Conservation (phyloP, 2,888 invertebrate genomes). For the Eilema depressum region DNA sequence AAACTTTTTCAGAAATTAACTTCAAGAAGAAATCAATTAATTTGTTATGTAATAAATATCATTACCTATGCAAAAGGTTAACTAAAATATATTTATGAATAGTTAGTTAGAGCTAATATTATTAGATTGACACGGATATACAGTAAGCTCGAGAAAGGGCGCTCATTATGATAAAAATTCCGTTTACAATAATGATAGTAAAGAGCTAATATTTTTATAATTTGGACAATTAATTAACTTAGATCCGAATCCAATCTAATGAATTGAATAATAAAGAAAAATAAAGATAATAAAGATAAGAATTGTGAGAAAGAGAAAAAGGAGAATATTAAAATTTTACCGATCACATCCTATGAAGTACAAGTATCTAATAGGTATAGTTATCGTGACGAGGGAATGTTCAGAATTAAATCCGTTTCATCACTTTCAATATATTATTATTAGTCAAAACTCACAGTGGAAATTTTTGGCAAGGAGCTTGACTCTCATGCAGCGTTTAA, state of each 20-base stretch:
- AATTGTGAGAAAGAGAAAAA: neutral
- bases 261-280: neutral
- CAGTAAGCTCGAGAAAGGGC: too few species aligned
- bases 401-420: constrained; percentile 35
- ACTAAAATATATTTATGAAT: neutral
- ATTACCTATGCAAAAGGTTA: neutral
- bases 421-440: constrained; percentile 32
- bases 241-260: too few species aligned
- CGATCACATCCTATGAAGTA: neutral
- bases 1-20: too few species aligned
- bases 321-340: neutral
- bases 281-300: neutral
- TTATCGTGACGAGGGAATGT: constrained; percentile 16
- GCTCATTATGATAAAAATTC: too few species aligned
- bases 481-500: constrained; percentile 8
- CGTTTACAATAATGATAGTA: too few species aligned
- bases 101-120: too few species aligned
- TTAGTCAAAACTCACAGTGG: constrained; percentile 43
- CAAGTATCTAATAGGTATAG: too few species aligned
- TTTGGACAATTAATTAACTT: too few species aligned
- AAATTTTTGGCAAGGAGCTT: constrained; percentile 46
- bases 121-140: too few species aligned
- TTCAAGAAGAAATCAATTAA: too few species aligned
- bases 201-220: too few species aligned
- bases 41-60: neutral